phyloP scores from a whole-genome alignment of 1,140 invertebrate species.

The Achatina immaculata region DNA sequence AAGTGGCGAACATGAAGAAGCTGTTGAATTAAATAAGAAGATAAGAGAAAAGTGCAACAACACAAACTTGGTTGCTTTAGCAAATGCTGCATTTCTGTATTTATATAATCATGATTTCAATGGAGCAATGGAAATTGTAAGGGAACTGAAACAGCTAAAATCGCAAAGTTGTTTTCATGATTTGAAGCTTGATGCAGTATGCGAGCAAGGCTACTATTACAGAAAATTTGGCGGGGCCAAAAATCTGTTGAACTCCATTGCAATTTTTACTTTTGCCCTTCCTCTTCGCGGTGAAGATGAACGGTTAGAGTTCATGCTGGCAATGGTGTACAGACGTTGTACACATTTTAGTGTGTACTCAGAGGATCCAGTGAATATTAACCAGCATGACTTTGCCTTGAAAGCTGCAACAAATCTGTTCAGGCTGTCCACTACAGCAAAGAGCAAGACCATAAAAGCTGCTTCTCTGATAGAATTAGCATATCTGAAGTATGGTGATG shows the following conservation, averaged over 20 bases:
- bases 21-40: not conserved
- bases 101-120: not conserved
- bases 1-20: not conserved
- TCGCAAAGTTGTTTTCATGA: not conserved
- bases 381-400: not conserved
- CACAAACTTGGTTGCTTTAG: not conserved
- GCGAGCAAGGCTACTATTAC: not conserved
- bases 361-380: not conserved
- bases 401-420: not conserved
- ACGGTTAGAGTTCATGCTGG: not conserved
- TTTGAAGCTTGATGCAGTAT: not conserved
- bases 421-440: not conserved
- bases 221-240: not conserved
- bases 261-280: not conserved
- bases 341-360: not conserved
- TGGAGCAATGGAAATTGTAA: not conserved
- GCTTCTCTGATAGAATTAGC: not conserved
- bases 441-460: not conserved
- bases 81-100: not conserved
- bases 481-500: not conserved
- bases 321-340: not conserved
- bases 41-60: not conserved
- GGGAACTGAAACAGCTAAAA: not conserved
- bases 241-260: not conserved
- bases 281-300: not conserved